Conservation (phyloP, 2,113 vertebrate genomes). For the Neodon shergylaensis region DNA sequence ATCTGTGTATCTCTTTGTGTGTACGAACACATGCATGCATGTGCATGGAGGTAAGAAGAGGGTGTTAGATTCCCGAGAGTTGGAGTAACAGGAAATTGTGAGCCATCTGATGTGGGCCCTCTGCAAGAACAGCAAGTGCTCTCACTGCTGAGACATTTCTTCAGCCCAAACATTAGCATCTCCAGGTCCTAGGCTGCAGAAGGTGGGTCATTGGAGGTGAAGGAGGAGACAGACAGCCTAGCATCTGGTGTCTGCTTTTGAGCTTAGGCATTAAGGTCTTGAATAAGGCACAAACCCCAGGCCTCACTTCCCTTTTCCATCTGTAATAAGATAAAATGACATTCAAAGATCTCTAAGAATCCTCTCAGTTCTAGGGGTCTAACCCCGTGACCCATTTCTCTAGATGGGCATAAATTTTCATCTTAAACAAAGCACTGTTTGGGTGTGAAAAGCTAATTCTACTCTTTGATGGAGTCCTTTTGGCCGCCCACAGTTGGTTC, state of each 20-base stretch:
- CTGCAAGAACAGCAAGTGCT: not conserved
- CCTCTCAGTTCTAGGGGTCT: not conserved
- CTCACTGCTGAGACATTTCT: not conserved
- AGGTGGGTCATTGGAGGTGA: rapidly evolving
- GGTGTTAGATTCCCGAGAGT: too few species aligned
- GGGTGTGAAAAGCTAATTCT: not conserved
- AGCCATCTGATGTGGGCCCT: not conserved
- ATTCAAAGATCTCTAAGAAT: constrained; percentile 25
- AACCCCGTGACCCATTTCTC: constrained; percentile 4
- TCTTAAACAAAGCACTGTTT: not conserved
- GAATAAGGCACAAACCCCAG: not conserved
- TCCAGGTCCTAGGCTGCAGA: not conserved
- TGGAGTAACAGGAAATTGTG: not conserved
- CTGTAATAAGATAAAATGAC: constrained; percentile 1
- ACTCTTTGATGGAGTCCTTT: not conserved
- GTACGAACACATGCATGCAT: not conserved
- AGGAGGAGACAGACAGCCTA: rapidly evolving
- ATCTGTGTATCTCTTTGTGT: not conserved
- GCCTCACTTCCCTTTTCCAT: not conserved
- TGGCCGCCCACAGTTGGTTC: not conserved
- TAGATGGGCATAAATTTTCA: not conserved
- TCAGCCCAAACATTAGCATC: not conserved
- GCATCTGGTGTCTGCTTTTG: not conserved
- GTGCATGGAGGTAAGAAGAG: not conserved
- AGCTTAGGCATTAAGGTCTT: not conserved